Base-by-base conservation (phyloP, 1,140 invertebrate genomes). In the Drosophila arizonae region DNA sequence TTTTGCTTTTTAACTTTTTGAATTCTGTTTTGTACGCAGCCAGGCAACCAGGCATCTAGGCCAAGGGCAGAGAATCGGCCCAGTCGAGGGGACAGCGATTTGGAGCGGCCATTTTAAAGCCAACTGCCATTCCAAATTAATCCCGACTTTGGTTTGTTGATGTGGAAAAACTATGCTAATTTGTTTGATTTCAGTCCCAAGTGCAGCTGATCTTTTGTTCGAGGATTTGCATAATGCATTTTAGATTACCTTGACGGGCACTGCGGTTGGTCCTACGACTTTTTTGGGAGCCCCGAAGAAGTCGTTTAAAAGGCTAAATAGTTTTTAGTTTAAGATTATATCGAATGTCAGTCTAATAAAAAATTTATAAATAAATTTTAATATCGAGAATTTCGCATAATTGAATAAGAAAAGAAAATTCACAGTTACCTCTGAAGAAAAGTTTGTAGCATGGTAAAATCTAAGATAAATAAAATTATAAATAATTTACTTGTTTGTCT, bases 1-100 rank as follows among this genome's bases (percentile, higher is more conserved):
- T 82, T 86, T 85, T 81, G 70, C 88, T 90, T 90, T 90, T 90
- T 90, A 90, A 90, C 88, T 90, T 90, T 81, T 87, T 68, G 77
- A 81, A 86, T 85, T 87, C 48, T 60, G n/a, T 52, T 58, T 46
- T 63, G 54, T 41, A 26, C 10, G 28, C 15, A n/a, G 39, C 26
- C 39, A 2, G 21, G 21, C 21, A 24, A 24, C 21, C 39, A 26
- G 33, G 26, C 9, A 43, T 13, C 4, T 52, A 33, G 28, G 54
- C 41, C 30, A 39, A 51, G 43, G 51, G 45, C 28, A 15, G 61
- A 71, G 48, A 11, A n/a, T 10, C 28, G 4, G 6, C 8, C 8
- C 28, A 30, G 6, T 46, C 30, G 39, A 30, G 28, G 39, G 6
- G 30, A 13, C 52, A 41, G 6, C 11, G 21, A 46, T 28, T 56